Evolutionary conservation across 2,888 invertebrate species (phyloP), one percentile per base, ranked within the genome.

Genomic region (Xanthorhoe designata): DNA sequence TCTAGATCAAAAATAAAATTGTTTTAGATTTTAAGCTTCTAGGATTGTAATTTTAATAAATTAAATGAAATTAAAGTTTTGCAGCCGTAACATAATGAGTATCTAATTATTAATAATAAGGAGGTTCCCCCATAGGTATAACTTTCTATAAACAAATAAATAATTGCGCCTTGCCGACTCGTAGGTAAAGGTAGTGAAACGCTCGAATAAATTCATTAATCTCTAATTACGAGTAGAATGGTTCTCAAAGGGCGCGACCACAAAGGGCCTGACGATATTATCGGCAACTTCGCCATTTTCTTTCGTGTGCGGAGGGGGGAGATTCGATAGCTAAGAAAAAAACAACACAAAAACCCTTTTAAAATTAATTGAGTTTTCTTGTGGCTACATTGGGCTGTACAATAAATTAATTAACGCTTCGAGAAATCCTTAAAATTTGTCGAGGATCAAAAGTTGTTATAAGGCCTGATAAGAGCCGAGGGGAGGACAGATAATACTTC

Each of bases 291-390:
- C 80, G 81, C 84, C 84, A 85, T 86, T 88, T 88, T 86, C 84
- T 84, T 86, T 87, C 82, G 60, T 52, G 66, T 70, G 52, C 60
- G 64, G 70, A 62, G 70, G 66, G 67, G 71, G 64, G 64, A 78
- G 78, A 78, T 82, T 83, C 83, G 87, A 87, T 88, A 83, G 84
- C 78, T 81, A 82, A 85, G 51, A 90, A 90, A 65, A 91, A 91
- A 91, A 90, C 87, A 92, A 92, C 92, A 92, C 88, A 92, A 92
- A 92, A 93, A 92, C 93, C 92, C 92, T 93, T 93, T 93, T 91
- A 93, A 92, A 92, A 92, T 93, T 92, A 93, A 93, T 92, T 93
- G 93, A 92, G 92, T 93, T 92, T 92, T 92, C 92, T 92, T 92
- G 92, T 86, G 90, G 92, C 89, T 89, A 92, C 91, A 91, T 89